Base-by-base conservation (phyloP, 1,140 invertebrate species). In the Brachionus koreanus region DNA sequence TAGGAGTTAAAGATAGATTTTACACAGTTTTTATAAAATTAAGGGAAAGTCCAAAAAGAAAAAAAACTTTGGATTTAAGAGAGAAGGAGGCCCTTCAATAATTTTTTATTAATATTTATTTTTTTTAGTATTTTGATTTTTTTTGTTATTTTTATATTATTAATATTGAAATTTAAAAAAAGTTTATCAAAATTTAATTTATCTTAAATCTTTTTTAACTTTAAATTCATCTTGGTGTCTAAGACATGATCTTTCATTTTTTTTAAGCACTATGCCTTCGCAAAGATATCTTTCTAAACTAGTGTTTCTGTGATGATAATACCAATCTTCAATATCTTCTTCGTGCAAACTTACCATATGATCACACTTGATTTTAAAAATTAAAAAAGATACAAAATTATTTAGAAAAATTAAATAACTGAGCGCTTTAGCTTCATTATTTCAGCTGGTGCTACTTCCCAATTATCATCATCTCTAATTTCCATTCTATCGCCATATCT, bases 261-360 rank as follows among this genome's bases (percentile, higher is more conserved):
- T 43, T 46, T 74, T 74, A 13, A 74, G 13, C 5, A 74, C 42
- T 46, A 46, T 74, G 25, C 42, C 42, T 23, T 74, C 69, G 13
- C 69, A 74, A 25, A 74, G 43, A 46, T 74, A 74, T 74, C 13
- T 46, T 46, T 74, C 69, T 12, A 74, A 43, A 13, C 19, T 43
- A 9, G 7, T 13, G 12, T 43, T 25, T 74, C 42, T 23, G 12
- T 46, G 39, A 74, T 74, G 69, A 74, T 74, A 74, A 74, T 46
- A 74, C 69, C 69, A 74, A 29, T 74, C 69, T 74, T 74, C 69
- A 25, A 74, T 74, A 46, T 74, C 69, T 74, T 74, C 69, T 46
- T 74, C 69, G 46, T 74, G 43, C 16, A 74, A 46, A 43, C 42
- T 46, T 3, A 74, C 39, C 69, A 74, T 74, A 3, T 74, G 69